Evolutionary conservation across 2,888 invertebrate genomes (phyloP), one percentile per base, ranked within the genome.

Genomic region (Agonum fuliginosum): DNA sequence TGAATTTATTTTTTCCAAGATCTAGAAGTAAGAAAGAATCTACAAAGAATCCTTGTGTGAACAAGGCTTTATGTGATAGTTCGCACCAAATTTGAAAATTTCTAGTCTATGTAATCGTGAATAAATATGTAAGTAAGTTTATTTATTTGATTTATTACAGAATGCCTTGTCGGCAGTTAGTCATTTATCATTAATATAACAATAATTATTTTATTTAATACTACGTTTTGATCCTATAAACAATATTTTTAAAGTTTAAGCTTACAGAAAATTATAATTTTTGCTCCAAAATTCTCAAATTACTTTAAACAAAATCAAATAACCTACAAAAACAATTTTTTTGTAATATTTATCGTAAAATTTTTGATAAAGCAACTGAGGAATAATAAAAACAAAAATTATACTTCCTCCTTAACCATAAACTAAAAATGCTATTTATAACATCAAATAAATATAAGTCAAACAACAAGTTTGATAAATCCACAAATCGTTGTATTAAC

Each of bases 251-350:
- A 30, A 30, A 30, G 8, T 8, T 30, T 8, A 5, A 30, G 8
- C 8, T 30, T 30, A 3, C n/a, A n/a, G n/a, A n/a, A n/a, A n/a
- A n/a, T n/a, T n/a, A n/a, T n/a, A n/a, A n/a, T n/a, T n/a, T n/a
- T n/a, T n/a, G n/a, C 5, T 46, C 46, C 4, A 17, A 54, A 22
- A 54, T 20, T 14, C 3, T 51, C 3, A 54, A 54, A 22, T 1
- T n/a, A 54, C 12, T 24, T 46, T 14, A 14, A 46, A n/a, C 46
- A 46, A 46, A 12, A 46, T 46, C n/a, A 14, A 46, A 46, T 46
- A 12, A 14, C 3, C n/a, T 46, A 46, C 30, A 30, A 30, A 30
- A 30, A 30, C 8, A n/a, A 30, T 30, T 30, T 5, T 30, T 30
- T 30, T 30, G 30, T 30, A 30, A 30, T n/a, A 30, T 30, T 30